A percentile compares a stretch with the other conserved stretches of the same genome.
Evolutionary conservation across 2,888 invertebrate genomes (phyloP).

Genomic region (Acanthopleura granulata): DNA sequence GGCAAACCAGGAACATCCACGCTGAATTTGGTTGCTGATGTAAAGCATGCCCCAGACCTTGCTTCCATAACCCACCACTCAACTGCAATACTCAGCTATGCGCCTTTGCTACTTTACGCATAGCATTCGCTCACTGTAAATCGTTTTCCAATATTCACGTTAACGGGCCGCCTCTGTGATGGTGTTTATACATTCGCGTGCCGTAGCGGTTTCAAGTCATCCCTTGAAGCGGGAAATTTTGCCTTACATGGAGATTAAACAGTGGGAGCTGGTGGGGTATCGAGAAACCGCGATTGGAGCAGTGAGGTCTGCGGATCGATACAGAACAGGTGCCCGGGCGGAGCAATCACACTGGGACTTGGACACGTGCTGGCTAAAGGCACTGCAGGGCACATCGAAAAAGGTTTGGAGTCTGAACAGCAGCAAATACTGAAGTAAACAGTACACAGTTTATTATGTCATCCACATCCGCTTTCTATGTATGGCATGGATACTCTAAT

Average conservation of each 20-base stretch:
- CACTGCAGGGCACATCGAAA: too few relatives aligned
- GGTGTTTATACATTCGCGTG: conserved; percentile 10
- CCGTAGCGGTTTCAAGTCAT: background rate
- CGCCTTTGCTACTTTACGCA: conserved; percentile 8
- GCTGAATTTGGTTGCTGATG: background rate
- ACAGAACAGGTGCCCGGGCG: background rate
- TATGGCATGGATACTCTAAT: too few relatives aligned
- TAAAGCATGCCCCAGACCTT: background rate
- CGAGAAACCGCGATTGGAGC: background rate
- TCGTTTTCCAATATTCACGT: conserved; percentile 10
- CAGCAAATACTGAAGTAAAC: too few relatives aligned
- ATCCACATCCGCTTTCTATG: too few relatives aligned
- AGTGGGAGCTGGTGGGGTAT: background rate
- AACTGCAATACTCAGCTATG: background rate
- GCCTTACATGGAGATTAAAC: background rate
- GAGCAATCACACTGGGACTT: background rate
- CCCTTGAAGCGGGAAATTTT: conserved; percentile 2
- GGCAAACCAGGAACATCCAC: too few relatives aligned
- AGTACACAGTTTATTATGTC: too few relatives aligned
- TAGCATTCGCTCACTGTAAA: conserved; percentile 5
- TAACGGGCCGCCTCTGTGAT: conserved; percentile 1
- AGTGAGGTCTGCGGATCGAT: background rate
- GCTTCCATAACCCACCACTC: background rate
- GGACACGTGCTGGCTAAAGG: background rate
- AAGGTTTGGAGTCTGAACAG: too few relatives aligned